These are phyloP conservation scores for Rostratula benghalensis DNA, from an alignment of 2,113 vertebrate species.

Conservation along the genomic window DNA sequence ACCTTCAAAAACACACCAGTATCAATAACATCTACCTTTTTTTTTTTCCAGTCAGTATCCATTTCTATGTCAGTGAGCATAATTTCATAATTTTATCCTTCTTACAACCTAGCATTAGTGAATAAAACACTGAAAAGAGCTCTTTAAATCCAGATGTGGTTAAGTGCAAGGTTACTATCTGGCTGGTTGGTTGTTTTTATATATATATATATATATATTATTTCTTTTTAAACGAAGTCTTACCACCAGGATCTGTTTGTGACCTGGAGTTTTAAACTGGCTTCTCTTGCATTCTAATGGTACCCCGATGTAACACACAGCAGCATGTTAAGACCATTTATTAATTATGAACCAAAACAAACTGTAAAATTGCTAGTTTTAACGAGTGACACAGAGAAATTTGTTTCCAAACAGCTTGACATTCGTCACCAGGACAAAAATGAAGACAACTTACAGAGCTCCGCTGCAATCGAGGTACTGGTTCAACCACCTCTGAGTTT, in stretches of 20 bases:
- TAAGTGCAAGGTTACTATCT: background rate
- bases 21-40: background rate
- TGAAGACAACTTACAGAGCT: slow-evolving; percentile 67
- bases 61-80: background rate
- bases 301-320: background rate
- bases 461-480: slow-evolving; percentile 52
- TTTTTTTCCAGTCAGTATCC: background rate
- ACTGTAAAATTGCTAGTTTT: background rate
- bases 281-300: background rate
- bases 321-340: background rate
- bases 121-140: background rate
- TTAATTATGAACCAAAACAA: background rate
- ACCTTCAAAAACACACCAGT: background rate
- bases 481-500: slow-evolving; percentile 66
- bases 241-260: background rate
- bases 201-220: too few relatives aligned
- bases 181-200: background rate
- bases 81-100: background rate
- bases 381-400: background rate
- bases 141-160: background rate
- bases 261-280: background rate
- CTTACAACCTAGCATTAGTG: background rate
- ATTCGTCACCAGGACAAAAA: background rate
- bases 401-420: background rate
- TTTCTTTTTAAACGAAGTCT: background rate